Percentiles rank a stretch among this genome's conserved stretches.
phyloP scores from a whole-genome alignment of 2,888 invertebrate species.

The Rhagonycha fulva region DNA sequence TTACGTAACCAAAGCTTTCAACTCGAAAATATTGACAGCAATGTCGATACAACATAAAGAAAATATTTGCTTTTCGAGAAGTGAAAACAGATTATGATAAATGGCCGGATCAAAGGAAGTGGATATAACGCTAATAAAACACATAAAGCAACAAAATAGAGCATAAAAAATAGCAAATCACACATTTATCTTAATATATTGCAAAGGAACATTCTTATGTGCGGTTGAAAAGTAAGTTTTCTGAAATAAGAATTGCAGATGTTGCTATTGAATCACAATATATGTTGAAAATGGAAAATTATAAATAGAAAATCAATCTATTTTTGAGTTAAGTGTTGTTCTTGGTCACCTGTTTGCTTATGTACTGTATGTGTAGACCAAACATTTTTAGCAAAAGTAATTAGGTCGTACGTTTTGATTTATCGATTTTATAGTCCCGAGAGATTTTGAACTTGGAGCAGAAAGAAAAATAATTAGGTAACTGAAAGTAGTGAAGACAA shows the following conservation, averaged over 20 bases:
- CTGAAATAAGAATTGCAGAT: not conserved
- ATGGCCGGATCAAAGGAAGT: not conserved
- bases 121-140: slow-evolving; percentile 6
- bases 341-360: not conserved
- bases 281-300: not conserved
- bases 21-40: not conserved
- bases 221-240: not conserved
- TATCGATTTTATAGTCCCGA: not conserved
- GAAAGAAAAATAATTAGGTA: not conserved
- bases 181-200: not conserved
- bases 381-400: not conserved
- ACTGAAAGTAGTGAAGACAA: too few relatives aligned
- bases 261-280: not conserved
- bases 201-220: not conserved
- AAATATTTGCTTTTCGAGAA: slow-evolving; percentile 3
- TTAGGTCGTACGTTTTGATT: not conserved
- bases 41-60: slow-evolving; percentile 4
- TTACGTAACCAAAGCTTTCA: not conserved
- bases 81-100: slow-evolving; percentile 9
- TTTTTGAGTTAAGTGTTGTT: not conserved
- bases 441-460: not conserved
- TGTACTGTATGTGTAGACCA: not conserved
- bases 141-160: not conserved
- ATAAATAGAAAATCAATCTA: not conserved
- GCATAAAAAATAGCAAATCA: slow-evolving; percentile 1